phyloP scores from a whole-genome alignment of 2,797 vertebrate genomes.

The Phyllotis vaccarum region DNA sequence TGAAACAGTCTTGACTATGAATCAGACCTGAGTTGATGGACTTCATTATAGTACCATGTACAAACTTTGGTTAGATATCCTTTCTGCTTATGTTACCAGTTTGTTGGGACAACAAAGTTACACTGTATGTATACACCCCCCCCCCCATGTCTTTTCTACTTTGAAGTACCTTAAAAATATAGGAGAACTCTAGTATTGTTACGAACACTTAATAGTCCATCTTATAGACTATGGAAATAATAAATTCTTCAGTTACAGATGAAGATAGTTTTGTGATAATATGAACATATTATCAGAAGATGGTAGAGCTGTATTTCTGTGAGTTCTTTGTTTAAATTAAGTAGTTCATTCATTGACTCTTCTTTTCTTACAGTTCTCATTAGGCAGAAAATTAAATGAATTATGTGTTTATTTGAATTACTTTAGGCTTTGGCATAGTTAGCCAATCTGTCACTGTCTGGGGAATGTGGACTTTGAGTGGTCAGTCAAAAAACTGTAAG shows the following conservation, averaged over 20 bases:
- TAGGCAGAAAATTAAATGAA: constrained; percentile 63
- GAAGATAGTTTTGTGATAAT: neutral
- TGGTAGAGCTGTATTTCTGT: neutral
- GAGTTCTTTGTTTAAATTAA: constrained; percentile 28
- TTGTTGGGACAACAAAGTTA: neutral
- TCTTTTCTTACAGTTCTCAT: constrained; percentile 59
- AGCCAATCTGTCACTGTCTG: constrained; percentile 65
- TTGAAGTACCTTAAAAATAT: neutral
- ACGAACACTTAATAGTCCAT: neutral
- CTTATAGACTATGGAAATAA: neutral
- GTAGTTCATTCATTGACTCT: constrained; percentile 69
- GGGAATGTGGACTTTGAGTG: constrained; percentile 62
- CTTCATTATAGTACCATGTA: neutral
- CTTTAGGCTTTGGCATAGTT: constrained; percentile 69
- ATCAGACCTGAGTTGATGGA: neutral
- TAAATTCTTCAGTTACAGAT: neutral
- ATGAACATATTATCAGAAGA: neutral
- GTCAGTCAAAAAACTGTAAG: constrained; percentile 67
- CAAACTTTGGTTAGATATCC: neutral
- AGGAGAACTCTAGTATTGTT: accelerated
- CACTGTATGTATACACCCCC: neutral
- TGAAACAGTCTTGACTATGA: no score
- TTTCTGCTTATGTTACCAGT: neutral
- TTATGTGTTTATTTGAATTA: constrained; percentile 62
- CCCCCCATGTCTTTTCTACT: neutral